phyloP scores from a whole-genome alignment of 2,888 invertebrate species.

The Sesia apiformis region DNA sequence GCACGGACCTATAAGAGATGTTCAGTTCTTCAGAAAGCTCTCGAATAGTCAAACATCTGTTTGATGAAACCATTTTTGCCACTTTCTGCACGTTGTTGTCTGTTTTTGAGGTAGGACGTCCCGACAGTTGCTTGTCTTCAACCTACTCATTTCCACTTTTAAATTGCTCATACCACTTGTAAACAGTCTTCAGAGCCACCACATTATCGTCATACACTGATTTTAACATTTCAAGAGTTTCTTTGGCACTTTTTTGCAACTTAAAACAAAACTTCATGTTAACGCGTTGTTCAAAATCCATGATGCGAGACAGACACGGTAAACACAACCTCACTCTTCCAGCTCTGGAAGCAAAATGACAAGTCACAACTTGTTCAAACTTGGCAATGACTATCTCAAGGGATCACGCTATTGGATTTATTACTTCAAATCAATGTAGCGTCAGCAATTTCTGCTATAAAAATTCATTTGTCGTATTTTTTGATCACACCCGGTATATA shows the following conservation, averaged over 20 bases:
- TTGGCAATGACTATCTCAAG: background rate
- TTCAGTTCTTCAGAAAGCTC: background rate
- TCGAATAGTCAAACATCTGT: slow-evolving; percentile 1
- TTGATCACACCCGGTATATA: too few species aligned
- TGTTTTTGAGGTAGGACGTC: background rate
- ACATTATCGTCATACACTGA: slow-evolving; percentile 1
- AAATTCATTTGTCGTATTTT: too few species aligned
- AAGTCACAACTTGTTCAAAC: slow-evolving; percentile 1
- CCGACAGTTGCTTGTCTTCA: background rate
- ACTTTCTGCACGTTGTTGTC: background rate
- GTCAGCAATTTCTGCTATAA: too few species aligned
- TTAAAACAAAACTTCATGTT: slow-evolving; percentile 1
- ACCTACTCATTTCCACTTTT: background rate
- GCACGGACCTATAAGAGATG: background rate
- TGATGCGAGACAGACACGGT: background rate
- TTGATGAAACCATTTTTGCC: background rate
- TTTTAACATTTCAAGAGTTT: background rate
- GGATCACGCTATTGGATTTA: background rate
- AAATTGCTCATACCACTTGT: background rate
- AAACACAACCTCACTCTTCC: slow-evolving; percentile 1
- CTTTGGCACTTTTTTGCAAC: background rate
- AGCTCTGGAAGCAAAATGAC: background rate
- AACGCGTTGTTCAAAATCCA: slow-evolving; percentile 1
- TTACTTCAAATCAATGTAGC: too few species aligned
- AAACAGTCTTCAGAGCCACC: background rate